Conservation (phyloP, 2,888 invertebrate species). For the Amiota minor region DNA sequence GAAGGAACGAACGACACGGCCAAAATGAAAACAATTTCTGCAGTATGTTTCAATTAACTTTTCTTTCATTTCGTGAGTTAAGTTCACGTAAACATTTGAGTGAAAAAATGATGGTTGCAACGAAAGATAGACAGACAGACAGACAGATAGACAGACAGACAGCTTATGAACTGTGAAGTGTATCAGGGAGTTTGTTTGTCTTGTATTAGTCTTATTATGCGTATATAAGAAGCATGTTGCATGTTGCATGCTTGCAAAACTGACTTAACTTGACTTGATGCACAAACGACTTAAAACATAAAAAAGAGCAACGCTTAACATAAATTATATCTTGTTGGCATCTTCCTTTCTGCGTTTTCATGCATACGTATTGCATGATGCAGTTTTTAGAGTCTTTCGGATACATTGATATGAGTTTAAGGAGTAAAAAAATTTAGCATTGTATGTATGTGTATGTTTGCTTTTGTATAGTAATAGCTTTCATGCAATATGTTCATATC, state of each 20-base stretch:
- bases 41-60: conserved; percentile 62
- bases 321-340: conserved; percentile 53
- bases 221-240: no score
- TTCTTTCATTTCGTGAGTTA: conserved; percentile 44
- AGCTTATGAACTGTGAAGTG: conserved; percentile 19
- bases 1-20: background rate
- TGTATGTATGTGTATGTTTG: background rate
- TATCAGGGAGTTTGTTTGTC: no score
- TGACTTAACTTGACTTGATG: no score
- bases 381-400: conserved; percentile 19
- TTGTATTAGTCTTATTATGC: no score
- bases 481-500: background rate
- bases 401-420: conserved; percentile 30
- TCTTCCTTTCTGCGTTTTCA: conserved; percentile 27
- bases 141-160: background rate
- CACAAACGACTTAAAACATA: conserved; percentile 45
- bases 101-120: no score
- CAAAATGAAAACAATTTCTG: conserved; percentile 2
- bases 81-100: no score
- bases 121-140: no score
- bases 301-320: conserved; percentile 63
- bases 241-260: no score
- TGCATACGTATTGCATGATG: conserved; percentile 27
- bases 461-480: conserved; percentile 7
- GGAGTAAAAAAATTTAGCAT: no score